Base-by-base conservation (phyloP, 2,113 vertebrate species). In the Eurypyga helias region DNA sequence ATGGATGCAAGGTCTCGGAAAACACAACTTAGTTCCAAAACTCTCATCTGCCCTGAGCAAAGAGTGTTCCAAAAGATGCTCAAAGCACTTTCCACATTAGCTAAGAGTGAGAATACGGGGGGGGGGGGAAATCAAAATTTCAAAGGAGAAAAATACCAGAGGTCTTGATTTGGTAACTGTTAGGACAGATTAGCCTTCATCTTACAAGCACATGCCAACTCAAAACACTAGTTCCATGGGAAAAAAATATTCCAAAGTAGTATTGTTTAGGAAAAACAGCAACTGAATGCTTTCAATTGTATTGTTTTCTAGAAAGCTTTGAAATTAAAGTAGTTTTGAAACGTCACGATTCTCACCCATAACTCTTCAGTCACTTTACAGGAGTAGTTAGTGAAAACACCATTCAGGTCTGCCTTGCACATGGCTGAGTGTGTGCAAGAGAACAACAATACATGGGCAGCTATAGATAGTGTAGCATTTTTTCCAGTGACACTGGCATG, bases 321-420 rank as follows among this genome's bases (percentile, higher is more conserved):
- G 80, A 93, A 93, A 96, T 31, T 64, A n/a, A n/a, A n/a, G n/a
- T n/a, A n/a, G 34, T 45, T 92, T 82, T 84, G 64, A 87, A 89
- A 23, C 0, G 0, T 17, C 51, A 54, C 15, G 31, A 0, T 81
- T 77, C 71, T 78, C 9, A 19, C 31, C 26, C 26, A 7, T 1
- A 33, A 25, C 18, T 41, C 33, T 64, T 86, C 81, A 84, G 64
- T 18, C 3, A 2, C 34, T 91, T 94, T n/a, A 46, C 11, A 76
- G 65, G 45, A 45, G 13, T 41, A 67, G 84, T 70, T 75, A 60
- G 31, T 25, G 54, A 43, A 69, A 57, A 33, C 81, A 58, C 10
- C 58, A 31, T 80, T 51, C 54, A 69, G 29, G 36, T 86, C 82
- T 85, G 81, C 73, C 54, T 88, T 43, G 49, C 90, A 76, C 26